Conservation (phyloP, 2,797 vertebrate species). For the Avahi laniger region DNA sequence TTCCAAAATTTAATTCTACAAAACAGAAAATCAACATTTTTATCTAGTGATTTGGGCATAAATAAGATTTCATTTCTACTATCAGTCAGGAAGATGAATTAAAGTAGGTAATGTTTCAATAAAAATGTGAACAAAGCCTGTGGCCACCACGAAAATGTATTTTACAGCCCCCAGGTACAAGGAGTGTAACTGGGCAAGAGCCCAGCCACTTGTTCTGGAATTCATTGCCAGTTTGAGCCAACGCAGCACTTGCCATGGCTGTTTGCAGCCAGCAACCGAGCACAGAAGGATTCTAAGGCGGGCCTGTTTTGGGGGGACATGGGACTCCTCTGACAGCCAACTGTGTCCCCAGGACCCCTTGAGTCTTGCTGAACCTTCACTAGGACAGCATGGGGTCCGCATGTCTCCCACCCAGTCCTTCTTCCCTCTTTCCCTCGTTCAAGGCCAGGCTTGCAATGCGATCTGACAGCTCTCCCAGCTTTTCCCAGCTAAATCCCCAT, state of each 20-base stretch:
- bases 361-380: not conserved
- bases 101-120: not conserved
- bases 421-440: not conserved
- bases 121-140: not conserved
- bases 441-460: not conserved
- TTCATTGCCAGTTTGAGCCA: not conserved
- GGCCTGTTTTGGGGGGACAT: not conserved
- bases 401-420: not conserved
- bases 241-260: not conserved
- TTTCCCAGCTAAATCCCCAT: not conserved
- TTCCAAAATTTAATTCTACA: slow-evolving; percentile 25
- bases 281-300: not conserved
- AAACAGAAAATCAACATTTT: not conserved
- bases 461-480: too few relatives aligned
- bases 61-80: not conserved
- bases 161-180: not conserved
- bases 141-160: not conserved
- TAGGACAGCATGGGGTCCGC: not conserved
- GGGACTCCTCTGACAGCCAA: not conserved
- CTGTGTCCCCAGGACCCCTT: not conserved
- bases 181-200: not conserved
- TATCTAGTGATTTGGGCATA: not conserved
- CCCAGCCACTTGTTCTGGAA: not conserved
- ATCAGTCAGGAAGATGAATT: not conserved
- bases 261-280: not conserved